Base-by-base conservation (phyloP, 2,888 invertebrate species). In the Tachina fera region DNA sequence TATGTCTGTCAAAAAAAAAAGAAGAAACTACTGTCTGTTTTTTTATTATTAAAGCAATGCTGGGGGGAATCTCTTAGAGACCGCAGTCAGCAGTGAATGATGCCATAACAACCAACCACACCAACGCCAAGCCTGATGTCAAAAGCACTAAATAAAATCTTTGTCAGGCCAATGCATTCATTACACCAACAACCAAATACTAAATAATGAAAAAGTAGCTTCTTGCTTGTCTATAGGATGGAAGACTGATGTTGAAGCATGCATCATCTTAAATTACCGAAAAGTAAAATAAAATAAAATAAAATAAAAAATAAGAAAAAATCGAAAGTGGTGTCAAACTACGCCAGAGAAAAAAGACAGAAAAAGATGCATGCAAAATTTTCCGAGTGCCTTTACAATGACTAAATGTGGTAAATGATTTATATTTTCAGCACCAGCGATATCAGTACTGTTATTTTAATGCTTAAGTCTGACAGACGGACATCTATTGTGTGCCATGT, bases 291-390 rank as follows among this genome's bases (percentile, higher is more conserved):
- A 31, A 31, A n/a, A n/a, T 3, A 31, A 31, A 31, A 31, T 6
- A 31, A 31, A 31, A 31, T 31, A 31, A 51, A 14, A 39, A 53
- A 74, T 43, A 19, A 67, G 67, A 77, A 85, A 71, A 76, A 87
- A 87, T 87, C 83, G 87, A 88, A 88, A 88, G 87, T 88, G 86
- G 87, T 84, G 79, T 88, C 88, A 71, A 83, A 87, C 88, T 88
- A 85, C 88, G 22, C 39, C 47, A 53, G 51, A 72, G 67, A 67
- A 65, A n/a, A 70, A 76, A 63, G 31, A 65, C 19, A 53, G 19
- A 13, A 51, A 51, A 22, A 65, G 53, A 78, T 61, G 78, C 43
- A 49, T 49, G 51, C 22, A 72, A 72, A 84, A 72, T 80, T 56
- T 67, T 49, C 53, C 74, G 58, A 81, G 81, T 80, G 63, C 53